These are phyloP conservation scores for Chionodraco myersi DNA, from an alignment of 2,113 vertebrate genomes.

Conservation along the genomic window DNA sequence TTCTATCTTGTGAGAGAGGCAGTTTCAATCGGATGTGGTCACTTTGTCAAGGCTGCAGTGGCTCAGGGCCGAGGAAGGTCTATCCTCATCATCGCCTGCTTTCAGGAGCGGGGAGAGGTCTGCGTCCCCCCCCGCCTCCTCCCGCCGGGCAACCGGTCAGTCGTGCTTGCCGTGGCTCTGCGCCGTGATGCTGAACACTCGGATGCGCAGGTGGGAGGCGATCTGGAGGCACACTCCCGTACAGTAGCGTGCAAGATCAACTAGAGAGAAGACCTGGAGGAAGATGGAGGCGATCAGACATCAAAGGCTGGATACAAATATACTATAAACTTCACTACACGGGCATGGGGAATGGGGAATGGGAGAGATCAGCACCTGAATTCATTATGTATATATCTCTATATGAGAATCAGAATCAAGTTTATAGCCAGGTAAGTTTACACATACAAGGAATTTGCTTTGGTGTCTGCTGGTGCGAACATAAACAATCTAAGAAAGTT, in stretches of 20 bases:
- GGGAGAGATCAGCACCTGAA: too few relatives aligned
- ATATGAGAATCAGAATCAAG: too few relatives aligned
- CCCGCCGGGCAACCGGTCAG: conserved; percentile 91
- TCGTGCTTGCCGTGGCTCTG: conserved; percentile 88
- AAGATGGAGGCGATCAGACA: background rate
- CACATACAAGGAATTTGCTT: too few relatives aligned
- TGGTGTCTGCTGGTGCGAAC: too few relatives aligned
- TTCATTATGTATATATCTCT: too few relatives aligned
- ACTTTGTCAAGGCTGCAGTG: conserved; percentile 80
- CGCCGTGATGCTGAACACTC: conserved; percentile 93
- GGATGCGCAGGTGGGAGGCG: conserved; percentile 92
- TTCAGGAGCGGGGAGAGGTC: conserved; percentile 78
- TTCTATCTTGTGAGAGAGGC: conserved; percentile 29
- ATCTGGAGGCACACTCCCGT: conserved; percentile 94
- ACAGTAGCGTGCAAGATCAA: conserved; percentile 94
- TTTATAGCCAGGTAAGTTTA: too few relatives aligned
- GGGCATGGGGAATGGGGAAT: too few relatives aligned
- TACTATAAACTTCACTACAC: background rate
- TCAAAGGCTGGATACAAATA: background rate
- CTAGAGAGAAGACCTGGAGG: conserved; percentile 88
- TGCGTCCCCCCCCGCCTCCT: conserved; percentile 84
- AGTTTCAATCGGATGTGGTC: conserved; percentile 70
- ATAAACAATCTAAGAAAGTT: too few relatives aligned
- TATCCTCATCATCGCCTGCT: conserved; percentile 76
- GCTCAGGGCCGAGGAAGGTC: conserved; percentile 58